These are phyloP conservation scores for Horisme vitalbata DNA, from an alignment of 2,888 invertebrate genomes.

Conservation along the genomic window DNA sequence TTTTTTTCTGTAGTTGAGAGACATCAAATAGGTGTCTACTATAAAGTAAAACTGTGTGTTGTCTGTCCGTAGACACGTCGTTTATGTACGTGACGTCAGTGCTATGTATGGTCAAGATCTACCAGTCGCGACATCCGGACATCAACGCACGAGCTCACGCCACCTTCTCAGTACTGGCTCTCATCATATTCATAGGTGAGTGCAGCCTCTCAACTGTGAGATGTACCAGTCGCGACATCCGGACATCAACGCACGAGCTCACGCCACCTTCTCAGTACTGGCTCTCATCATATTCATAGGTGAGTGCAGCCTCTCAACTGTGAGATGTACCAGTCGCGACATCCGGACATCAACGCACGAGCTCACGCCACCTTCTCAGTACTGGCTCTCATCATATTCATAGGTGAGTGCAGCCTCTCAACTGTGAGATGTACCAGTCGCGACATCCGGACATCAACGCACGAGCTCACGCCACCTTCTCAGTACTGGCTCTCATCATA, in stretches of 20 bases:
- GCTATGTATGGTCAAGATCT: constrained; percentile 93
- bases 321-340: constrained; percentile 94
- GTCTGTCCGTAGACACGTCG: constrained; percentile 87
- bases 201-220: no score
- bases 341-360: constrained; percentile 93
- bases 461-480: constrained; percentile 90
- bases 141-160: constrained; percentile 93
- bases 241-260: constrained; percentile 92
- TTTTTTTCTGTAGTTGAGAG: no score
- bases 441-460: constrained; percentile 95
- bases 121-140: constrained; percentile 94
- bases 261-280: constrained; percentile 90
- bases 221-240: constrained; percentile 95
- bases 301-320: no score
- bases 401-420: no score
- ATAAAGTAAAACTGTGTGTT: neutral
- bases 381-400: constrained; percentile 89
- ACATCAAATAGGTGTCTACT: no score
- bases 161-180: constrained; percentile 89
- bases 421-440: constrained; percentile 94
- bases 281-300: constrained; percentile 89
- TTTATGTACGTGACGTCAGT: constrained; percentile 96
- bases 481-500: constrained; percentile 90
- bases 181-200: constrained; percentile 87
- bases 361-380: constrained; percentile 91